Evolutionary conservation across 2,797 vertebrate species (phyloP), one percentile per base, ranked within the genome.

Genomic region (Sus cebifrons): DNA sequence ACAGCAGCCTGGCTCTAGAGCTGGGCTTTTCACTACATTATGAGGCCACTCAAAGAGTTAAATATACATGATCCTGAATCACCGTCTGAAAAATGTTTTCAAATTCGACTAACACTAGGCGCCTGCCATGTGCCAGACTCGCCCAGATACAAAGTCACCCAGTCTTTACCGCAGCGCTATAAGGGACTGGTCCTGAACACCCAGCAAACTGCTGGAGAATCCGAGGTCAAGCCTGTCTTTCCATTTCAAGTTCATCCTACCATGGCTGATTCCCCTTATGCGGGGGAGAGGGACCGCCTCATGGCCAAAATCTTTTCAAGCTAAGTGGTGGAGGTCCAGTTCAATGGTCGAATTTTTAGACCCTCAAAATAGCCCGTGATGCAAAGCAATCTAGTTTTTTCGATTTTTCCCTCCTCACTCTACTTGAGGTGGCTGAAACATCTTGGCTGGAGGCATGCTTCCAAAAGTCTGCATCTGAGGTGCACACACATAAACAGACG

Each of bases 251-350:
- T 52, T 73, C 81, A 82, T 58, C 71, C 5, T 1, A 74, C 27
- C 44, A 79, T 29, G 18, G 40, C 73, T 36, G 36, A 36, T 36
- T 68, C 49, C 58, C 32, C 70, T 64, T 54, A 79, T 52, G 36
- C 13, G 20, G 2, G 10, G 40, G 56, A 27, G 29, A 54, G 3
- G 3, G n/a, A 81, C 27, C 58, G 60, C 84, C 40, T 54, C 3
- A 0, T 27, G 44, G 74, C 74, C 83, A 86, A 75, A 94, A 77
- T 82, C 68, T 82, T 86, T 62, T 70, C 73, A 65, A 52, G 67
- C 49, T 67, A 58, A 83, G 56, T 25, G 20, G 18, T 32, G 12
- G 64, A 15, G 3, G 10, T 88, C 86, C 27, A 77, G 5, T 21
- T 73, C 52, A 90, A 54, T 6, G 36, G n/a, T 62, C 88, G 52